phyloP scores from a whole-genome alignment of 2,888 invertebrate genomes.

The Lysandra bellargus region DNA sequence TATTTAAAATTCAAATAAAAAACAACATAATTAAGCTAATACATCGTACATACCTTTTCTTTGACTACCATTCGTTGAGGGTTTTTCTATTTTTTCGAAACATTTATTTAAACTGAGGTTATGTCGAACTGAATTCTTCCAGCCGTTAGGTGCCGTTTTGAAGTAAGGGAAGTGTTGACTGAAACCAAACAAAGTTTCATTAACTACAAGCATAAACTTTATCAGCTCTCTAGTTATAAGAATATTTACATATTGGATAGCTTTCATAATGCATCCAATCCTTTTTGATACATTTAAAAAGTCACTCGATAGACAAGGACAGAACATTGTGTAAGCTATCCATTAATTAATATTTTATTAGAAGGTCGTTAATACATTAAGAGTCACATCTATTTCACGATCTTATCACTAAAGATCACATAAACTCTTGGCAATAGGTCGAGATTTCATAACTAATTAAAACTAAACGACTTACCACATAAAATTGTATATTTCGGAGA shows the following conservation, averaged over 20 bases:
- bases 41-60: slow-evolving; percentile 81
- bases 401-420: background rate
- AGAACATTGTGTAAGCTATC: background rate
- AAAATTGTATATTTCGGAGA: slow-evolving; percentile 98
- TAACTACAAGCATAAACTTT: background rate
- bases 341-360: background rate
- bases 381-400: background rate
- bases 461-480: slow-evolving; percentile 88
- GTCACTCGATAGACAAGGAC: background rate
- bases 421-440: background rate
- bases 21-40: too few relatives aligned
- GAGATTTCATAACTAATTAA: background rate
- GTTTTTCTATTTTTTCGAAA: slow-evolving; percentile 98
- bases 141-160: slow-evolving; percentile 98
- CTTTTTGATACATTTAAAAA: background rate
- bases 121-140: slow-evolving; percentile 99
- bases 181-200: slow-evolving; percentile 56
- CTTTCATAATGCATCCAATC: background rate
- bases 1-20: too few relatives aligned
- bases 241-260: too few relatives aligned
- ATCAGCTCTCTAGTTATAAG: background rate
- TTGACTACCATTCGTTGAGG: slow-evolving; percentile 91
- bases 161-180: slow-evolving; percentile 99
- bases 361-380: background rate
- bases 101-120: slow-evolving; percentile 98